phyloP scores from a whole-genome alignment of 1,140 invertebrate genomes.

The Cecropterus lyciades region DNA sequence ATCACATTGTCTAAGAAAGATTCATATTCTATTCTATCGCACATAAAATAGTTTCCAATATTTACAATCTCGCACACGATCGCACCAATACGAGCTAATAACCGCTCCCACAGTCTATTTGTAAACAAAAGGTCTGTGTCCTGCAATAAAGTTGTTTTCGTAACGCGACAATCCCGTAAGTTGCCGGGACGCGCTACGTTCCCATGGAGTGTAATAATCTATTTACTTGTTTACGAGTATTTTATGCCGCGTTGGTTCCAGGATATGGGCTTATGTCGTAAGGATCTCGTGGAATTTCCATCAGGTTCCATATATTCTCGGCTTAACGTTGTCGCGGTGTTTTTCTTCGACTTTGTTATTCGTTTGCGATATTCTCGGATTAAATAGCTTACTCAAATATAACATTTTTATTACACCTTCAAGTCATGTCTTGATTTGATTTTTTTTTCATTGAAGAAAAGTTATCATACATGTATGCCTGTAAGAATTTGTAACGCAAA shows the following conservation, averaged over 20 bases:
- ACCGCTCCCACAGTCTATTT: neutral
- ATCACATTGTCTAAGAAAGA: too few species aligned
- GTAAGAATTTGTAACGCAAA: too few species aligned
- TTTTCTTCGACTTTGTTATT: slow-evolving; percentile 10
- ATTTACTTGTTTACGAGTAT: slow-evolving; percentile 32
- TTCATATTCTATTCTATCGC: neutral
- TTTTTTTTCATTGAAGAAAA: too few species aligned
- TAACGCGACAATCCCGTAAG: slow-evolving; percentile 6
- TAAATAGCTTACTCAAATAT: too few species aligned
- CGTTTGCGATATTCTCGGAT: neutral
- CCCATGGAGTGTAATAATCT: slow-evolving; percentile 17
- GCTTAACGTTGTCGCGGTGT: neutral
- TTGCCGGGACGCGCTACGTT: slow-evolving; percentile 6
- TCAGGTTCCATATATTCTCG: slow-evolving; percentile 12
- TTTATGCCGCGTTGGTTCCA: slow-evolving; percentile 32
- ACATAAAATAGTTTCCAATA: neutral
- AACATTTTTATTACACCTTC: too few species aligned
- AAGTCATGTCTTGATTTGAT: too few species aligned
- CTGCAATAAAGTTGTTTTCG: slow-evolving; percentile 21
- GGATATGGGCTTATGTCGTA: slow-evolving; percentile 21
- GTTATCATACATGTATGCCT: too few species aligned
- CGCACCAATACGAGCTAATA: neutral
- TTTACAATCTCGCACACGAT: neutral
- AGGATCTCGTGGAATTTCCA: slow-evolving; percentile 14
- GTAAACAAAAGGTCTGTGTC: neutral